Percentiles rank a stretch among this genome's conserved stretches.
phyloP scores from a whole-genome alignment of 2,888 invertebrate genomes.

The Caenorhabditis sinica region DNA sequence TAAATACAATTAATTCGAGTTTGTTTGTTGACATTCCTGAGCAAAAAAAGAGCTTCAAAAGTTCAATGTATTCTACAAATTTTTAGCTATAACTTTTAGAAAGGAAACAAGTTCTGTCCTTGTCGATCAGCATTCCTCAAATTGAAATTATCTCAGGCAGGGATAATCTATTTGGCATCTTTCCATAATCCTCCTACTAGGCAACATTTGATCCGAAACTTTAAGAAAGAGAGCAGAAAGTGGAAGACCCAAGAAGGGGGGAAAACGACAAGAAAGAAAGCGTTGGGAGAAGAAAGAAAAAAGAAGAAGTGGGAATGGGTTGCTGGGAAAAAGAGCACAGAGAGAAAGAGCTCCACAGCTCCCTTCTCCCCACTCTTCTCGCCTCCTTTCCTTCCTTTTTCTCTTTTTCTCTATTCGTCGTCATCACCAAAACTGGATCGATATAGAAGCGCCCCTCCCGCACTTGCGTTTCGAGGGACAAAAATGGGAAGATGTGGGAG shows the following conservation, averaged over 20 bases:
- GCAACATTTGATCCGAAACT: not conserved
- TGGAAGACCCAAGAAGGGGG: conserved; percentile 17
- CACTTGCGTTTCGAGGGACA: conserved; percentile 28
- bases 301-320: conserved; percentile 48
- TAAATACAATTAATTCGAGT: too few relatives aligned
- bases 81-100: too few relatives aligned
- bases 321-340: conserved; percentile 52
- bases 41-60: too few relatives aligned
- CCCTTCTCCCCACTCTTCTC: conserved; percentile 30
- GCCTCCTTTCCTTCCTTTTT: conserved; percentile 37
- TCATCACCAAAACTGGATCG: conserved; percentile 56
- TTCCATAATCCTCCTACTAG: not conserved
- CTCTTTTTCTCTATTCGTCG: conserved; percentile 29
- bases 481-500: conserved; percentile 21
- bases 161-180: not conserved
- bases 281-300: conserved; percentile 9
- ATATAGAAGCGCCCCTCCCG: conserved; percentile 45
- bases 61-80: too few relatives aligned
- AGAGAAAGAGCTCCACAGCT: conserved; percentile 19
- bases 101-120: too few relatives aligned
- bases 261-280: conserved; percentile 22
- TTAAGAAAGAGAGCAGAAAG: not conserved
- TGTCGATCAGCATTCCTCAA: too few relatives aligned
- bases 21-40: too few relatives aligned
- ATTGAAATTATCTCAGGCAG: too few relatives aligned